phyloP scores from a whole-genome alignment of 2,888 invertebrate species.

The Parnassius smintheus region DNA sequence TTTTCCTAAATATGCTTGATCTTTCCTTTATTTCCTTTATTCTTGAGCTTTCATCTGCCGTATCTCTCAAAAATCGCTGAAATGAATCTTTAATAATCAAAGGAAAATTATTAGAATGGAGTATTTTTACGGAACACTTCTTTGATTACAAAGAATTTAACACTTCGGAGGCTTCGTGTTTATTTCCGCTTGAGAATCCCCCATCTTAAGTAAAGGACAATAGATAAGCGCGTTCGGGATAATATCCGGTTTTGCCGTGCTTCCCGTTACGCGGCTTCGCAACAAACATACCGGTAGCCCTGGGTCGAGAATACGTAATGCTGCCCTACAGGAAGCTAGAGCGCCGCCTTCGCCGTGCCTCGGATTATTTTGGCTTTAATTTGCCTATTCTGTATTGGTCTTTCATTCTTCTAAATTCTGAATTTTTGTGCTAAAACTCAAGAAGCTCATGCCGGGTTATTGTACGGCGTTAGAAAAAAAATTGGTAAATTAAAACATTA shows the following conservation, averaged over 20 bases:
- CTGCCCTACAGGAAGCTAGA: constrained; percentile 21
- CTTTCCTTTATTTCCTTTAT: too few species aligned
- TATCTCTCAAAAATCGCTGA: too few species aligned
- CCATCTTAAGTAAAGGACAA: constrained; percentile 5
- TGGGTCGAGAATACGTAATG: constrained; percentile 31
- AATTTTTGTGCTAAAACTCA: too few species aligned
- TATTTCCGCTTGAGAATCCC: neutral
- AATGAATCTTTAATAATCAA: too few species aligned
- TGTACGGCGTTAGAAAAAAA: too few species aligned
- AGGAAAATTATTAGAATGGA: too few species aligned
- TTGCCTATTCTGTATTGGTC: neutral
- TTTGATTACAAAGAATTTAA: neutral
- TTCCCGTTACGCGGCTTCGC: constrained; percentile 25
- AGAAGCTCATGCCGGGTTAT: too few species aligned
- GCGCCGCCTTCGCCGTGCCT: constrained; percentile 1
- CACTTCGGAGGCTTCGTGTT: neutral
- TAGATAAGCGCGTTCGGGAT: constrained; percentile 5
- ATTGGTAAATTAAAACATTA: too few species aligned
- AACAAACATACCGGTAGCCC: constrained; percentile 9
- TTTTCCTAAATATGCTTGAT: too few species aligned
- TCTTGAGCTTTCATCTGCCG: too few species aligned
- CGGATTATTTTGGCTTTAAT: neutral
- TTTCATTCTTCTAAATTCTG: neutral
- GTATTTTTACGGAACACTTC: too few species aligned
- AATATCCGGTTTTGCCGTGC: constrained; percentile 18